phyloP scores from a whole-genome alignment of 2,113 vertebrate genomes.

The Ancistrus triradiatus region DNA sequence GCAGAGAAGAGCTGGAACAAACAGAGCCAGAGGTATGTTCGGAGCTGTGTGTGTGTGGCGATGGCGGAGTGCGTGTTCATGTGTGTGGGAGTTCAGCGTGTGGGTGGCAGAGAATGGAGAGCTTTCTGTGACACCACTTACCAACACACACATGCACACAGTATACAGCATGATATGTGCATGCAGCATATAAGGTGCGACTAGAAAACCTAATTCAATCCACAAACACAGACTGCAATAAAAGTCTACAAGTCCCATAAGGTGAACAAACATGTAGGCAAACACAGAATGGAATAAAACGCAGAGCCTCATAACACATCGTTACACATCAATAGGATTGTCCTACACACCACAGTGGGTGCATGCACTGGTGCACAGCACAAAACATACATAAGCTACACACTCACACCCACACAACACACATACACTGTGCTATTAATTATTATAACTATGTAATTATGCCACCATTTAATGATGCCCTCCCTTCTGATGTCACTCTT shows the following conservation, averaged over 20 bases:
- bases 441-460: no score
- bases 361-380: no score
- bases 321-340: no score
- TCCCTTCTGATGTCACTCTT: no score
- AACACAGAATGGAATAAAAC: no score
- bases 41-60: conserved; percentile 61
- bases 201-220: conserved; percentile 23
- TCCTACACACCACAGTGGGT: no score
- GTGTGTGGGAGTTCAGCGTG: conserved; percentile 71
- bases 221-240: not conserved
- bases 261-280: no score
- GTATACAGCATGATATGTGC: conserved; percentile 26
- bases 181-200: conserved; percentile 21
- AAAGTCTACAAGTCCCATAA: not conserved
- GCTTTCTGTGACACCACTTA: conserved; percentile 74
- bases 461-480: no score
- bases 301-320: no score
- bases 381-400: no score
- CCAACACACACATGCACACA: conserved; percentile 52
- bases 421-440: no score
- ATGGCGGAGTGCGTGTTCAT: conserved; percentile 59
- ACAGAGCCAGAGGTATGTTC: conserved; percentile 72
- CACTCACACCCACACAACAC: no score
- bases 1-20: conserved; percentile 54
- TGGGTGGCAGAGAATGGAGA: conserved; percentile 73